These are phyloP conservation scores for Mallotus villosus DNA, from an alignment of 2,797 vertebrate genomes.

Conservation along the genomic window DNA sequence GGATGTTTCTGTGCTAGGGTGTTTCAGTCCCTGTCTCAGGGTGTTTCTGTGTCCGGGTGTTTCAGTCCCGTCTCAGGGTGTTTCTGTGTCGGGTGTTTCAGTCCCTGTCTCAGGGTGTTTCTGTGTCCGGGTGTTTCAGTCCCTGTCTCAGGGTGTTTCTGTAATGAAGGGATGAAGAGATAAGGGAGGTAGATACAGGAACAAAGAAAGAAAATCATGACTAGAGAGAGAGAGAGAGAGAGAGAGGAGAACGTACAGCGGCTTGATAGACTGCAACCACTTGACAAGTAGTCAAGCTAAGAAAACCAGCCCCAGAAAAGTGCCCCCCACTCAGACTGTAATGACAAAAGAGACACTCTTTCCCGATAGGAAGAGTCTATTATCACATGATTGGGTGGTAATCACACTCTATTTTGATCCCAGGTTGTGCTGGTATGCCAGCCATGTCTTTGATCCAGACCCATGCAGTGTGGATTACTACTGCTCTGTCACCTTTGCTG, in stretches of 20 bases:
- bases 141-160: no score
- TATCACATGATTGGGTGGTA: slow-evolving; percentile 64
- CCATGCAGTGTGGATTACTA: slow-evolving; percentile 61
- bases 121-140: no score
- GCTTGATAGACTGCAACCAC: background rate
- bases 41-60: no score
- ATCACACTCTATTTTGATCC: slow-evolving; percentile 63
- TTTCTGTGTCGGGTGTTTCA: no score
- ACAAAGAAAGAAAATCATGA: background rate
- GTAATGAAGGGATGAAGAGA: background rate
- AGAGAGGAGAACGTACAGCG: background rate
- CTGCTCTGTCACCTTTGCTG: slow-evolving; percentile 68
- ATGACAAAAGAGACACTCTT: background rate
- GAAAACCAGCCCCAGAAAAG: background rate
- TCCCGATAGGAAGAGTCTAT: slow-evolving; percentile 38
- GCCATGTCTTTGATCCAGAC: slow-evolving; percentile 62
- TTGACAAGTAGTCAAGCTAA: no score
- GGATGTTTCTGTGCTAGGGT: background rate
- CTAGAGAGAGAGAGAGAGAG: background rate
- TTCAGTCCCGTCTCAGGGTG: no score
- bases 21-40: no score
- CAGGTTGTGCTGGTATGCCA: slow-evolving; percentile 49
- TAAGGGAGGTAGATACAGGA: background rate
- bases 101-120: no score
- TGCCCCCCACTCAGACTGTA: background rate